A percentile compares a stretch with the other conserved stretches of the same genome.
Evolutionary conservation across 2,888 invertebrate genomes (phyloP).

Genomic region (Patella ulyssiponensis): DNA sequence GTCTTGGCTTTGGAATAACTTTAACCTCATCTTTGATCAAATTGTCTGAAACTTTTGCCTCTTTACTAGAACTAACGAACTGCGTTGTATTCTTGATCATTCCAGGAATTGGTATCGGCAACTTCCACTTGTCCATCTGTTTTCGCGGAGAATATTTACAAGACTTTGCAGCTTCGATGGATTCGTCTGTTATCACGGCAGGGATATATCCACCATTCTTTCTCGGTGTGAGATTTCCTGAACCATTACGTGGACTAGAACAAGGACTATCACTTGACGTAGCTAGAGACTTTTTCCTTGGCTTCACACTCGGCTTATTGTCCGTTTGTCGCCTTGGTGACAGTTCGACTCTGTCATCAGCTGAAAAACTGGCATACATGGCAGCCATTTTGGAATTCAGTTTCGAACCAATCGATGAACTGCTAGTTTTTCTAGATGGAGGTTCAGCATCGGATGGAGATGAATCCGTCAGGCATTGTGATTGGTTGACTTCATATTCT

Average conservation of each 20-base stretch:
- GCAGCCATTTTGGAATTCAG: neutral
- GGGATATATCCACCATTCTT: neutral
- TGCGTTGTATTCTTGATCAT: neutral
- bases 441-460: neutral
- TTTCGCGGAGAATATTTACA: conserved; percentile 6
- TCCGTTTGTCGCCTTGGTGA: neutral
- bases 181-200: neutral
- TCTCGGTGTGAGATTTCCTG: neutral
- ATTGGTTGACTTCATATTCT: neutral
- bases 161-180: neutral
- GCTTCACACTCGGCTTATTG: neutral
- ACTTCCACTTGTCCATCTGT: neutral
- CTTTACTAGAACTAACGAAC: neutral
- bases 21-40: neutral
- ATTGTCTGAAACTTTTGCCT: neutral
- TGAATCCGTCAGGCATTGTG: neutral
- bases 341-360: neutral
- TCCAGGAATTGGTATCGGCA: neutral
- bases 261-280: neutral
- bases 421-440: neutral
- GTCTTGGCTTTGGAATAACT: neutral
- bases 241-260: neutral
- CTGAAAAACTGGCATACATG: neutral
- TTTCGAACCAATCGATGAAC: neutral
- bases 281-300: neutral